These are phyloP conservation scores for Habropoda laboriosa DNA, from an alignment of 1,140 invertebrate species.

Conservation along the genomic window DNA sequence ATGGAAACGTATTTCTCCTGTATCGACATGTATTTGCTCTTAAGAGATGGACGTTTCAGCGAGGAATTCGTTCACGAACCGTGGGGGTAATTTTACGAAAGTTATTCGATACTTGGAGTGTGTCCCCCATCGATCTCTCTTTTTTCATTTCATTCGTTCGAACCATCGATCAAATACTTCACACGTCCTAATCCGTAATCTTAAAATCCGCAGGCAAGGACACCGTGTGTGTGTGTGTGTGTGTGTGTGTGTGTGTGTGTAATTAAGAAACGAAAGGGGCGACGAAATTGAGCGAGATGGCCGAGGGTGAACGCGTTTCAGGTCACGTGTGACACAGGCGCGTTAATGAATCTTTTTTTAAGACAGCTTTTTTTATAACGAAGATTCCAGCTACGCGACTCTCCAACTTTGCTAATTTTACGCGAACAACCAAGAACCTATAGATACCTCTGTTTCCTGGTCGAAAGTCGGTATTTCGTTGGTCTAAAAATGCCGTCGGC, in stretches of 20 bases:
- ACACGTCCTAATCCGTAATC: too few species aligned
- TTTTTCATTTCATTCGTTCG: too few species aligned
- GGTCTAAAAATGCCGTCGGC: background rate
- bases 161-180: too few species aligned
- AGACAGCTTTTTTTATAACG: background rate
- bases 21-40: constrained; percentile 11
- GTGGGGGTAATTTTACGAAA: background rate
- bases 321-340: background rate
- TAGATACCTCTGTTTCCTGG: background rate
- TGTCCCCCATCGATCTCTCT: background rate
- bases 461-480: background rate
- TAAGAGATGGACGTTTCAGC: background rate
- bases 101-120: too few species aligned
- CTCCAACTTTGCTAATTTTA: background rate
- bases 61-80: background rate
- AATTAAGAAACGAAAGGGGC: background rate
- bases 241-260: too few species aligned
- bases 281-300: background rate
- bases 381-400: background rate
- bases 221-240: too few species aligned
- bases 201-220: too few species aligned
- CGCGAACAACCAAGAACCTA: background rate
- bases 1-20: background rate
- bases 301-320: background rate
- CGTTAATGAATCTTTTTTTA: background rate